Base-by-base conservation (phyloP, 2,888 invertebrate species). In the Macrophya annulata region DNA sequence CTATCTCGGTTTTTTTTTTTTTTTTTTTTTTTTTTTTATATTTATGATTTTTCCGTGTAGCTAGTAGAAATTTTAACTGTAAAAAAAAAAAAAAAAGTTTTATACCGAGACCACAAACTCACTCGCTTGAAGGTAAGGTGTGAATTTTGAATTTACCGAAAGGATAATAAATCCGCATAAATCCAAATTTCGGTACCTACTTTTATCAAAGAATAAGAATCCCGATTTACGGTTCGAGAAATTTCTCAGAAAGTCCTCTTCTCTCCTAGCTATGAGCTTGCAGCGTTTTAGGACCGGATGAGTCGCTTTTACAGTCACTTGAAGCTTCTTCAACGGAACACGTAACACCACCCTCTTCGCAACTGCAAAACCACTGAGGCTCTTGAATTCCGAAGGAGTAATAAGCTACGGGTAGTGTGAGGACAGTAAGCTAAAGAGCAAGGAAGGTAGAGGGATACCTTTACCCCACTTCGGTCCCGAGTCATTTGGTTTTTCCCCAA, bases 241-340 rank as follows among this genome's bases (percentile, higher is more conserved):
- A 31, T 48, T 74, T 43, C 74, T 37, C 43, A 6, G 45, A 74
- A 74, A 77, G 31, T 77, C 31, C 25, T 51, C 12, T 25, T 55
- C 43, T n/a, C 1, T 43, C 72, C 45, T 72, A n/a, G n/a, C 31
- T n/a, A 8, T n/a, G 37, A 55, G 31, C 77, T 77, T 77, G 77
- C 51, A 31, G 17, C 77, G 31, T 77, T 77, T 77, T 55, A 77
- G 81, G n/a, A 81, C 59, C 81, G 59, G 81, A 62, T 81, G 81
- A 81, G 81, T 25, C n/a, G 62, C 62, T 81, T 81, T 81, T 31
- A 81, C 40, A 81, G 77, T 37, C 48, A 55, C 55, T 55, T 55
- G 51, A 55, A 77, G 55, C 77, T 25, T 31, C 77, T 12, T 25
- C 51, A 21, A 62, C 62, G 21, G 31, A 48, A 77, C 48, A 51